Base-by-base conservation (phyloP, 2,113 vertebrate genomes). In the Agapornis roseicollis region DNA sequence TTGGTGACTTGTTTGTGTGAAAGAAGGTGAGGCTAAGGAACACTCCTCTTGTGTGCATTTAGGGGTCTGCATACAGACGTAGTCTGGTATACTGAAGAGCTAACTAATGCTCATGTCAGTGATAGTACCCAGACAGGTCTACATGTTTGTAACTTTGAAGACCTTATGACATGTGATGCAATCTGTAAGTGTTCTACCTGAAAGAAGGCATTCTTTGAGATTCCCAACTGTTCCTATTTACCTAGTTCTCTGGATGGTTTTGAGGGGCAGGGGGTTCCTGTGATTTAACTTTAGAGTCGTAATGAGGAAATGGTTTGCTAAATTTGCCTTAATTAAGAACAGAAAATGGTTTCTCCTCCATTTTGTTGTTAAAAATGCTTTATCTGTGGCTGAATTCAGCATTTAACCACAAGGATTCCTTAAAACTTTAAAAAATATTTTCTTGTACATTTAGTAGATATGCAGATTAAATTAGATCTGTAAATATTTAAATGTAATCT, bases 41-140 rank as follows among this genome's bases (percentile, higher is more conserved):
- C 8, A 2, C 10, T 55, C 7, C 33, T 52, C 56, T 73, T 1
- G 0, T 14, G 28, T 31, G 55, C 5, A 0, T 58, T 56, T 25
- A 24, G 19, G 41, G 4, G 2, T 31, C 18, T 58, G 42, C 1
- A 2, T 25, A 5, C 19, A 46, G 73, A 0, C 15, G 16, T 19
- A 56, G 55, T 37, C 49, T 16, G 25, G 14, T 50, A 5, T 49
- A 44, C 42, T 15, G 22, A 4, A 44, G 68, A 81, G 79, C 49
- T 60, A 22, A 20, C 17, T 52, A 49, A 23, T 19, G 10, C n/a
- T 11, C 1, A 0, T 25, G 23, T 60, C 47, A 74, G 37, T 22
- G 20, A 20, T 4, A n/a, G 33, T 17, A 69, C 29, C 29, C 49
- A 70, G 6, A 11, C 7, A 50, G 39, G 4, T 50, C 25, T 83